Evolutionary conservation across 2,888 invertebrate genomes (phyloP), one percentile per base, ranked within the genome.

Genomic region (Oxyteleia sp.): DNA sequence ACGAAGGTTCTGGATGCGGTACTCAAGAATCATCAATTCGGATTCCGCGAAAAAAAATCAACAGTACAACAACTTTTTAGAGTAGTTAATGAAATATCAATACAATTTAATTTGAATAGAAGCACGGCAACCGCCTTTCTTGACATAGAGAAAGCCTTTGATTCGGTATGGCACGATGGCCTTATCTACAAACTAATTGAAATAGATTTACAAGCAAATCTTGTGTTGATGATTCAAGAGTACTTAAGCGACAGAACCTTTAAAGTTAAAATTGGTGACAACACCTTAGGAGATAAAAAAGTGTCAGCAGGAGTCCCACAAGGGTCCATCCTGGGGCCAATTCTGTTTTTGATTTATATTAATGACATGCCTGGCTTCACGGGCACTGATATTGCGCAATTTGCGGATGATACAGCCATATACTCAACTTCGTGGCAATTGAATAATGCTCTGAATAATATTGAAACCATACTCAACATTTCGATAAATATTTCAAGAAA

Each of bases 121-220:
- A 74, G 78, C 4, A 89, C 89, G 2, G 89, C 86, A 5, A 85
- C 89, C 16, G 75, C 89, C 0, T 78, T 90, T 7, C 74, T 93
- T 0, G 91, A 93, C 57, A 15, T 61, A 1, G 59, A 59, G 23
- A 59, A 59, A 38, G 38, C n/a, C 2, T 55, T 35, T 11, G 55
- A 55, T 35, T 35, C 55, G 11, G 90, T 92, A 2, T 92, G 91
- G 90, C 90, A 91, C 45, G 64, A 87, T 1, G 90, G 88, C 3
- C 32, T 53, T 1, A 13, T 53, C 10, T 8, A 3, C 8, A 53
- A 53, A 32, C 32, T 53, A 32, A 32, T 53, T 10, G 32, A 32
- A 3, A 85, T 91, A 0, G n/a, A n/a, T n/a, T n/a, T n/a, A n/a
- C n/a, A n/a, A n/a, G n/a, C n/a, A n/a, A n/a, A n/a, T n/a, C 20